phyloP scores from a whole-genome alignment of 2,888 invertebrate species.

The Brachyptera putata region DNA sequence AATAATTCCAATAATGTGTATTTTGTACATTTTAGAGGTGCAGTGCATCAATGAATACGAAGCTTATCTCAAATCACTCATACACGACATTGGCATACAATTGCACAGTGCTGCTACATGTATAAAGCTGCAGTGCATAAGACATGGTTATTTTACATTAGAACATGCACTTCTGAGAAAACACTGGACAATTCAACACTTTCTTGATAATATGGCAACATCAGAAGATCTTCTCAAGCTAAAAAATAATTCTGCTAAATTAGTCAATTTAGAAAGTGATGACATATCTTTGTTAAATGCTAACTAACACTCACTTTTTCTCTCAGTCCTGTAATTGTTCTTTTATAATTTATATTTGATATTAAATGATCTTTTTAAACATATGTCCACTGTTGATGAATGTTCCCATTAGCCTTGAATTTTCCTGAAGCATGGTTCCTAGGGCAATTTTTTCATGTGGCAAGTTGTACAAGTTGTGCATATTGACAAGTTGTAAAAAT shows the following conservation, averaged over 20 bases:
- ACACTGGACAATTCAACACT: conserved; percentile 71
- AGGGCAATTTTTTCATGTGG: too few relatives aligned
- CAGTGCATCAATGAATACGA: conserved; percentile 84
- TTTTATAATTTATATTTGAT: too few relatives aligned
- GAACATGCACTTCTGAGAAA: conserved; percentile 73
- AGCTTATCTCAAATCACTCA: conserved; percentile 66
- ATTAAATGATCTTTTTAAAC: too few relatives aligned
- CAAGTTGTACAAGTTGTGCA: too few relatives aligned
- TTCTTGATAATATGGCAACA: conserved; percentile 60
- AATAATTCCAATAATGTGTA: neutral
- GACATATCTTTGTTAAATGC: neutral
- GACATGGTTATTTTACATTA: conserved; percentile 75
- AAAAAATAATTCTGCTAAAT: neutral
- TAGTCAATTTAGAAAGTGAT: neutral
- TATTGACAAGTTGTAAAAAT: too few relatives aligned
- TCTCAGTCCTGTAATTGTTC: too few relatives aligned
- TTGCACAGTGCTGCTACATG: conserved; percentile 78
- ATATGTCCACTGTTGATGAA: too few relatives aligned
- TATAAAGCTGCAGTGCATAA: conserved; percentile 70
- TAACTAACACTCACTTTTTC: too few relatives aligned
- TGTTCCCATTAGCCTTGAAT: too few relatives aligned
- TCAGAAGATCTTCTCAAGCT: conserved; percentile 52
- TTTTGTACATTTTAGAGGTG: conserved; percentile 61
- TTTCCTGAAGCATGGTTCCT: too few relatives aligned
- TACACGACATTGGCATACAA: conserved; percentile 79